Conservation (phyloP, 2,888 invertebrate genomes). For the Exocentrus adspersus region DNA sequence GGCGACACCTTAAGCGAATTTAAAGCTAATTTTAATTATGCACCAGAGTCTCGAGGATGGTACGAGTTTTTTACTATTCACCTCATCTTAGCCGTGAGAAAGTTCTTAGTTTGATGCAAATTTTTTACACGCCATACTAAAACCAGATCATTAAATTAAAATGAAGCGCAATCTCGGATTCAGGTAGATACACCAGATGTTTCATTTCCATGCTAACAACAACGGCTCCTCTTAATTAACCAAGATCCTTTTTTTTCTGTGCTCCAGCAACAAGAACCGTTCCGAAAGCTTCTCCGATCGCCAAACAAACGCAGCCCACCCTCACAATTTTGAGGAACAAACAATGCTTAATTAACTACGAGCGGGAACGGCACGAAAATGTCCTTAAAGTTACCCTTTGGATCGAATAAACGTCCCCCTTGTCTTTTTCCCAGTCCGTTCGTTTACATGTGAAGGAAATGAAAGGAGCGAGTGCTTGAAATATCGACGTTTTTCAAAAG, state of each 20-base stretch:
- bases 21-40: constrained; percentile 57
- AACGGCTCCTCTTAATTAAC: too few species aligned
- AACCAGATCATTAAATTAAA: too few species aligned
- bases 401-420: constrained; percentile 36
- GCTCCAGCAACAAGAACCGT: too few species aligned
- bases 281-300: background rate
- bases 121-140: too few species aligned
- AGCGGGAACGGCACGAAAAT: constrained; percentile 1
- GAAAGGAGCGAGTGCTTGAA: constrained; percentile 41
- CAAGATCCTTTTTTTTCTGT: too few species aligned
- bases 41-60: constrained; percentile 30
- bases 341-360: constrained; percentile 13
- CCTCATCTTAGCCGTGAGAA: background rate
- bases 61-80: background rate
- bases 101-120: background rate
- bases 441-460: constrained; percentile 29
- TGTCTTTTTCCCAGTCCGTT: constrained; percentile 31
- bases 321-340: constrained; percentile 2
- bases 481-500: constrained; percentile 47
- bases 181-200: too few species aligned
- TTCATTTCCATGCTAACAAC: too few species aligned
- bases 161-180: too few species aligned
- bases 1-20: constrained; percentile 51
- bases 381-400: constrained; percentile 3
- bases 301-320: background rate